A percentile compares a stretch with the other conserved stretches of the same genome.
Conservation (phyloP, 2,888 invertebrate species). For the Tubulanus polymorphus region DNA sequence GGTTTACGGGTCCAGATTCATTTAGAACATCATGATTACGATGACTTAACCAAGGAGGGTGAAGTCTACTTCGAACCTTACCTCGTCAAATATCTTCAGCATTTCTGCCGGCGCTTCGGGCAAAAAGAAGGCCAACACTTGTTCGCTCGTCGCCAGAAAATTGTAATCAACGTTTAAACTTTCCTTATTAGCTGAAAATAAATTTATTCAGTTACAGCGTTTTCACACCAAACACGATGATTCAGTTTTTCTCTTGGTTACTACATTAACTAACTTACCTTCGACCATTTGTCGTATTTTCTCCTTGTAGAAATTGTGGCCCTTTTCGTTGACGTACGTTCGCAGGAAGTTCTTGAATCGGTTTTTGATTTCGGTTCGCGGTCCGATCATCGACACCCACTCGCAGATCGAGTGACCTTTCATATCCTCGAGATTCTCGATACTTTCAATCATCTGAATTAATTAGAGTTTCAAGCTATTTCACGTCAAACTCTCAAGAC, state of each 20-base stretch:
- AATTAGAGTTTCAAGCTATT: no score
- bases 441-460: slow-evolving; percentile 84
- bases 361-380: slow-evolving; percentile 92
- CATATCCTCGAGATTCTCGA: slow-evolving; percentile 96
- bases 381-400: slow-evolving; percentile 95
- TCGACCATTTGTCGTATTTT: slow-evolving; percentile 93
- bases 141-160: slow-evolving; percentile 80
- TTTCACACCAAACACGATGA: no score
- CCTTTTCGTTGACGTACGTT: slow-evolving; percentile 81
- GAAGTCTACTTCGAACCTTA: no score
- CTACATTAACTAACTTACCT: no score
- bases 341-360: slow-evolving; percentile 85
- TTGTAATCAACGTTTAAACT: slow-evolving; percentile 92
- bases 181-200: slow-evolving; percentile 59
- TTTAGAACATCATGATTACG: no score
- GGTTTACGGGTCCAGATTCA: no score
- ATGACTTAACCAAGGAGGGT: no score
- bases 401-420: slow-evolving; percentile 92
- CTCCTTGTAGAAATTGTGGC: slow-evolving; percentile 85
- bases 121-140: slow-evolving; percentile 91
- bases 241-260: no score
- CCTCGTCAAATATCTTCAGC: slow-evolving; percentile 92
- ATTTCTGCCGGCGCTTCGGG: slow-evolving; percentile 97
- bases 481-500: no score
- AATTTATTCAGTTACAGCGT: no score